Percentiles rank a stretch among this genome's conserved stretches.
These are phyloP conservation scores for Trididemnum clinides DNA, from an alignment of 23 tunicate species.

Conservation along the genomic window DNA sequence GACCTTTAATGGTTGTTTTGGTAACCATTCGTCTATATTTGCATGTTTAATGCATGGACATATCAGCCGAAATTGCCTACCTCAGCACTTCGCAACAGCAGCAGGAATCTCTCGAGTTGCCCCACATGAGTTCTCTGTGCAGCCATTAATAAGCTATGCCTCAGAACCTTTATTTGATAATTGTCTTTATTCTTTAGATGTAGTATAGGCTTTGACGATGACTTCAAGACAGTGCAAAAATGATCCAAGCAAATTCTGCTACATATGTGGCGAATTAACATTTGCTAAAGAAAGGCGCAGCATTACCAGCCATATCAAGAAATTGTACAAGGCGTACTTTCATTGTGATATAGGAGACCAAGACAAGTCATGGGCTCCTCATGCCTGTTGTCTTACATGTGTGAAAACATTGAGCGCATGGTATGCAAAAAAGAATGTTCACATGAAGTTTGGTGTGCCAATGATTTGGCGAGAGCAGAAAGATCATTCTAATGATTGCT, in stretches of 20 bases:
- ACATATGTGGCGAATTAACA: conserved; percentile 8
- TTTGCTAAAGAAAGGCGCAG: conserved; percentile 13
- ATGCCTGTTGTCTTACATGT: conserved; percentile 10
- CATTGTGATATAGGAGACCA: conserved; percentile 22
- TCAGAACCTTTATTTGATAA: neutral
- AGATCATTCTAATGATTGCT: conserved; percentile 16
- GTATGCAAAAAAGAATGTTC: conserved; percentile 2
- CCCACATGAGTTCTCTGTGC: neutral
- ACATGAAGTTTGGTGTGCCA: conserved; percentile 14
- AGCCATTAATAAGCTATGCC: neutral
- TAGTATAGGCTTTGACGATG: neutral
- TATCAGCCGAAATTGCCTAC: no score
- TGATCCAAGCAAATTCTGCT: conserved; percentile 13
- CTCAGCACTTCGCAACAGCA: no score
- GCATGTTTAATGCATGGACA: no score
- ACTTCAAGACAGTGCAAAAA: conserved; percentile 17
- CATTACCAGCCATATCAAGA: conserved; percentile 13
- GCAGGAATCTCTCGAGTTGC: no score
- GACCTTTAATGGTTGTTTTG: no score
- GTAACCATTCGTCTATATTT: no score
- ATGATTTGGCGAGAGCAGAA: conserved; percentile 18
- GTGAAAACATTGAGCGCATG: conserved; percentile 22
- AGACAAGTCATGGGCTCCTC: conserved; percentile 5
- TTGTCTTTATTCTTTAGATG: neutral
- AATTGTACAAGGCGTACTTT: conserved; percentile 12